Evolutionary conservation across 2,797 vertebrate genomes (phyloP), one percentile per base, ranked within the genome.

Genomic region (Dallia pectoralis): DNA sequence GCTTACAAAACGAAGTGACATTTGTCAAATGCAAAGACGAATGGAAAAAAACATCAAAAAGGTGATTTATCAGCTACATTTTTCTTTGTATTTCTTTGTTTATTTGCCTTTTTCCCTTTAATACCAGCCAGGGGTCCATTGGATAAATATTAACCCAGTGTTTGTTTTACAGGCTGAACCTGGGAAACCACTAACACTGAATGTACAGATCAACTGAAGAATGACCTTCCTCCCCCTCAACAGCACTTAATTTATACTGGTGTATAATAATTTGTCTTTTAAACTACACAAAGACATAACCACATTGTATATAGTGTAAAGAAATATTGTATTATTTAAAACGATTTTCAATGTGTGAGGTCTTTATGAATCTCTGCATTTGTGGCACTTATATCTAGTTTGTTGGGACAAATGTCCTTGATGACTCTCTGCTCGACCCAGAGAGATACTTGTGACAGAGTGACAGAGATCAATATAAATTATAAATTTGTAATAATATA

Each of bases 21-120:
- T 94, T 94, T 70, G 89, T 93, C 44, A 93, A 87, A 87, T 94
- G 93, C 77, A 90, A 90, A 66, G 86, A 89, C 4, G 1, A 73
- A 0, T 90, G 92, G 93, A 89, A 83, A 77, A 74, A n/a, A 67
- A 59, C 66, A 53, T 70, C 74, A 1, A 89, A 72, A 81, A 91
- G 88, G 92, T 93, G 65, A 82, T 47, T 59, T 40, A 49, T 51
- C 25, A n/a, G 25, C 0, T 32, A 2, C 27, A 36, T n/a, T 18
- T 44, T 5, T 69, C 4, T 64, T 40, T 32, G 3, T 71, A n/a
- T n/a, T n/a, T n/a, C n/a, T n/a, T n/a, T n/a, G n/a, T n/a, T n/a
- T n/a, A n/a, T n/a, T n/a, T n/a, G 32, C 44, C 30, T 48, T 27
- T 65, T 30, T 30, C 25, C 70, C 61, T 64, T 53, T 44, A 47